Conservation (phyloP, 2,797 vertebrate species). For the Esox lucius region DNA sequence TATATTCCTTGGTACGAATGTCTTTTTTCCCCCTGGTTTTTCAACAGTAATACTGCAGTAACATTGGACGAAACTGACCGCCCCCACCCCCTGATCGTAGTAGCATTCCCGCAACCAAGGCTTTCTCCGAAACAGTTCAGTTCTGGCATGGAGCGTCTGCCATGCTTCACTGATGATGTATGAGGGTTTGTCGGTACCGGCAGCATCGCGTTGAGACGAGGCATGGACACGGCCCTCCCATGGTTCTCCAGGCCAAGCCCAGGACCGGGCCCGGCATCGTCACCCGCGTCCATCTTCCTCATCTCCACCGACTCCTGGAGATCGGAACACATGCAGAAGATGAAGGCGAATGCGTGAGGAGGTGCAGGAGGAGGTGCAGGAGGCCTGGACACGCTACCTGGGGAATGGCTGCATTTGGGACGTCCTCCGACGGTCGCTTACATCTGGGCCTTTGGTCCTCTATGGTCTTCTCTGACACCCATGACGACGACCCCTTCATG, state of each 20-base stretch:
- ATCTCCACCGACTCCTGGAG: constrained; percentile 84
- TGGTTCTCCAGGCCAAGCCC: constrained; percentile 86
- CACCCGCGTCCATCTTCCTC: constrained; percentile 82
- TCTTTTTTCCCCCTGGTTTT: constrained; percentile 34
- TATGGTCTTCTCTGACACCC: constrained; percentile 82
- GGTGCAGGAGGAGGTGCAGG: too few species aligned
- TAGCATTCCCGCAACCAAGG: not conserved
- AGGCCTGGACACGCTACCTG: constrained; percentile 57
- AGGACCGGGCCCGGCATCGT: constrained; percentile 65
- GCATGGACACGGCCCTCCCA: constrained; percentile 91
- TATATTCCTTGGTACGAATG: constrained; percentile 35
- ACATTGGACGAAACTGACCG: constrained; percentile 1
- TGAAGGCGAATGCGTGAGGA: not conserved
- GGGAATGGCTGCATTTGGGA: constrained; percentile 53
- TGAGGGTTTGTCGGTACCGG: constrained; percentile 73
- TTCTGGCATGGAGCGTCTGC: not conserved
- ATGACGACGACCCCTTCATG: constrained; percentile 79
- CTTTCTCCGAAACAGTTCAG: not conserved
- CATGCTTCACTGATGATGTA: not conserved
- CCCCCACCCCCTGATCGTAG: not conserved
- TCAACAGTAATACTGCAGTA: constrained; percentile 12
- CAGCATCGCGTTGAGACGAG: constrained; percentile 84
- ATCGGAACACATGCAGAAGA: constrained; percentile 20
- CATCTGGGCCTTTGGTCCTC: constrained; percentile 71
- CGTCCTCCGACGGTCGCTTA: constrained; percentile 82